Base-by-base conservation (phyloP, 2,888 invertebrate genomes). In the Eupithecia exiguata region DNA sequence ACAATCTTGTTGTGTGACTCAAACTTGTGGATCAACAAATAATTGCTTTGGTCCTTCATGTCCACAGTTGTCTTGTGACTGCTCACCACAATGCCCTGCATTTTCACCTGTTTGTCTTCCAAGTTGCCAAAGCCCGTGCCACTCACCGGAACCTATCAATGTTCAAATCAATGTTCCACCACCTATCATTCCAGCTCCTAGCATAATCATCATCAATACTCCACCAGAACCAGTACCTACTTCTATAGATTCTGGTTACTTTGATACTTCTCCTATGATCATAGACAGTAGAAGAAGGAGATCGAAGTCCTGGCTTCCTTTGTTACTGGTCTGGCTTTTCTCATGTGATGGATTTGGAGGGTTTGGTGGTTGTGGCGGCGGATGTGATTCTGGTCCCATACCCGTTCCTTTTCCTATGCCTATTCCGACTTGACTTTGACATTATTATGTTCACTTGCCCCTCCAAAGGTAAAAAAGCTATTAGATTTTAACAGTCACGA, bases 361-460 rank as follows among this genome's bases (percentile, higher is more conserved):
- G n/a, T 77, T 77, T 35, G 74, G 76, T 61, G 76, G 86, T 0
- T 25, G 14, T 58, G 14, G 25, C 14, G 25, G 58, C 14, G 5
- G 58, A 58, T 53, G 53, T 62, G 75, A 80, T 58, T 69, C 77
- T 18, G 53, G 61, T n/a, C 81, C 81, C 40, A 84, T 81, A 18
- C 87, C 86, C 2, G 69, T 88, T 30, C 91, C 91, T 2, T 91
- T 80, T 71, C 90, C 91, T 0, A 85, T 90, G 77, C 80, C 87
- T 0, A 81, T 91, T 40, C 87, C 90, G 12, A 84, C 84, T 7
- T 87, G 83, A 68, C 87, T 12, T 1, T 21, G 83, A 68, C 87
- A n/a, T 1, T 21, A 38, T 21, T n/a, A 12, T 53, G 21, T 53
- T 53, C 21, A 21, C 53, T 53, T 53, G 25, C 14, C 21, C 21